Evolutionary conservation across 2,113 vertebrate species (phyloP), one percentile per base, ranked within the genome.

Genomic region (Merops nubicus): DNA sequence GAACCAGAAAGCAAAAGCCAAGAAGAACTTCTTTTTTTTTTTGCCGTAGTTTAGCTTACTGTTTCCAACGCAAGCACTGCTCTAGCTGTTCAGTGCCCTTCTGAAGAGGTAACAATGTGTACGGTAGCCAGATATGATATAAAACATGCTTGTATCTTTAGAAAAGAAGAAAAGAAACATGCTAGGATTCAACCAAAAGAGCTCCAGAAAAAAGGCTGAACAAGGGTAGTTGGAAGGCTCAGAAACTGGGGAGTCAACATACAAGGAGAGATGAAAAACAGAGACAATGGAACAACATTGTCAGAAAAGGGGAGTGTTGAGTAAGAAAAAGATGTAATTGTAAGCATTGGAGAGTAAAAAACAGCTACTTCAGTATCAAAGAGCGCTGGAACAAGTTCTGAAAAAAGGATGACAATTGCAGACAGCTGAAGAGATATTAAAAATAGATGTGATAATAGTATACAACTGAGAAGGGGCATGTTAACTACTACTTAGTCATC

Each of bases 401-500:
- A 93, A 93, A 64, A 84, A 73, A 33, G 65, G 80, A 87, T 78
- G 83, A 96, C 96, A 96, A 94, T 96, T 97, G 93, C 68, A 23
- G 95, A 90, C 86, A 87, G 93, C 96, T 91, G 88, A 95, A 67
- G 92, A 92, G 95, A 68, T 93, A 95, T 96, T 97, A 94, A 96
- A 96, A 96, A 97, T 96, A 97, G 96, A 93, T 65, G 83, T 91
- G 57, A 96, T 95, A 97, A 96, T 96, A 96, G 93, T 96, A 94
- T 95, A 97, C 95, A 96, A 92, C 95, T 72, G 96, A 92, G 96
- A 94, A 95, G 73, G 92, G 93, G 77, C 95, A 96, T 97, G 88
- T 48, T 96, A 97, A 96, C 93, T 95, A 97, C 91, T 96, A 96
- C 95, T 96, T 97, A 96, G 96, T 96, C 95, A 97, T 97, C 92